Base-by-base conservation (phyloP, 2,888 invertebrate genomes). In the Seladonia tumulorum region DNA sequence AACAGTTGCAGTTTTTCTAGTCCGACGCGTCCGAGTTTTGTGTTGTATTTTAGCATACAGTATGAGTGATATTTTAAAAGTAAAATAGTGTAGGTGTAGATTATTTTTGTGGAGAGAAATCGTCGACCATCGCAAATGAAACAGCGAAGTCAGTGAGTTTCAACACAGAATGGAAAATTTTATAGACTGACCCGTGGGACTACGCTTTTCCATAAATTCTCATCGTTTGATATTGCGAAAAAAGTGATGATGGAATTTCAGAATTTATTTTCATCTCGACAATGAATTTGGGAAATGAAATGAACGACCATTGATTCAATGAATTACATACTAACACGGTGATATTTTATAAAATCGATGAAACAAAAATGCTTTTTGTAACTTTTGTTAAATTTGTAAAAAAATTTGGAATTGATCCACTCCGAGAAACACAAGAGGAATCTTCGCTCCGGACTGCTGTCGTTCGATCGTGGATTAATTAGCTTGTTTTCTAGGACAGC, bases 401-500 rank as follows among this genome's bases (percentile, higher is more conserved):
- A 4, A 68, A 60, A 81, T 14, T 10, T 5, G 0, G 14, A 71
- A 75, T 84, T 42, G 29, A 79, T 25, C 45, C 70, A 66, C 77
- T 47, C 29, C 47, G 45, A 75, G 68, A 39, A 39, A 22, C 68
- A 10, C 68, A 12, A 8, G 35, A 74, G 47, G 22, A 35, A 18
- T 70, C 73, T 74, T 29, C 29, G 63, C 7, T 39, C 1, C 68
- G 12, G 35, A n/a, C 14, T n/a, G n/a, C 16, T 35, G 35, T 22
- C 71, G 75, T 75, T 71, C 66, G 68, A 75, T 84, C 35, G 66
- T 42, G 22, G 49, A 39, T 57, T 79, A 80, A 82, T 89, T 83
- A 79, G 87, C 82, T 87, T 79, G 76, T 82, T 83, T 87, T 81
- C 79, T 74, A 66, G 66, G 29, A 78, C 76, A 47, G 68, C 35